Base-by-base conservation (phyloP, 2,888 invertebrate species). In the Amphipyra berbera region DNA sequence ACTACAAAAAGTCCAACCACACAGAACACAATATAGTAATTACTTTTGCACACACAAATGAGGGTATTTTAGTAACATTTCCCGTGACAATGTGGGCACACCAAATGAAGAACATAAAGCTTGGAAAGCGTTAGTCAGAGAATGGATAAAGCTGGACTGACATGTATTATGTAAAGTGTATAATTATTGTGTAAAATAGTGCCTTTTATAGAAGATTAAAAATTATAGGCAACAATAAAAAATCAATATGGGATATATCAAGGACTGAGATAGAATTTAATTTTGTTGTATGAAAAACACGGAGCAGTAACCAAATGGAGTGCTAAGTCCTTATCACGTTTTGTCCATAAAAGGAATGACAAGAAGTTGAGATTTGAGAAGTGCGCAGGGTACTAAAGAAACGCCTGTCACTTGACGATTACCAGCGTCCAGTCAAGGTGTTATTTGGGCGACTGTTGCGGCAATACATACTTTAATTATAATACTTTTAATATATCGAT, bases 121-220 rank as follows among this genome's bases (percentile, higher is more conserved):
- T 54, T 50, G 67, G 10, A 50, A 78, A 77, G 76, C 73, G 14
- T 75, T 78, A 75, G 78, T 69, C 33, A 48, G 55, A 60, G 50
- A 54, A 68, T 56, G 52, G 69, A 62, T 46, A 49, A 77, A 75
- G 76, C 76, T 66, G 62, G 59, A 63, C 56, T 68, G 53, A 49
- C 10, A 48, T 65, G 62, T 61, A 48, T 57, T 57, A 49, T 66
- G 72, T 65, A 46, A 27, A 44, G 48, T 66, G 60, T 69, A 53
- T 41, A n/a, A 53, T 37, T 46, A 56, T 60, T 64, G 58, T 74
- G 65, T 62, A 54, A 37, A 47, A 57, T 13, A 35, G 15, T 54
- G 52, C 46, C 41, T 52, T 55, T n/a, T 21, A 30, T 38, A 53
- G 38, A 45, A 40, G 4, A 4, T 30, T 30, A 52, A 40, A 41